phyloP scores from a whole-genome alignment of 2,888 invertebrate species.

The Drosophila hawaiiensis region DNA sequence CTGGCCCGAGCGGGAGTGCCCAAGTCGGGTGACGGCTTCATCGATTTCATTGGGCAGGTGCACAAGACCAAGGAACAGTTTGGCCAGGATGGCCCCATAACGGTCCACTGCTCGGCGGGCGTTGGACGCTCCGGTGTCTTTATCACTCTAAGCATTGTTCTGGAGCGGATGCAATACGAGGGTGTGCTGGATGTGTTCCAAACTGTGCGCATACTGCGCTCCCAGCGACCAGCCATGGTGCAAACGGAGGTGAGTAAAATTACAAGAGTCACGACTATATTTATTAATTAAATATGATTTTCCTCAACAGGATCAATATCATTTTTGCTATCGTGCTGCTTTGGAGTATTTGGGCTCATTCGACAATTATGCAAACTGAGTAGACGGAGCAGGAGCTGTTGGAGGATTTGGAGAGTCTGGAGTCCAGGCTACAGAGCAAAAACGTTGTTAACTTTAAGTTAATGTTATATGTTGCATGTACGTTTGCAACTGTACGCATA shows the following conservation, averaged over 20 bases:
- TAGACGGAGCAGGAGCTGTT: background rate
- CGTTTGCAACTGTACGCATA: constrained; percentile 66
- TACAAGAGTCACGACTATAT: too few species aligned
- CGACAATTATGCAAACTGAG: constrained; percentile 96
- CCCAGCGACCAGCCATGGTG: constrained; percentile 99
- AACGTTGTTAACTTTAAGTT: constrained; percentile 49
- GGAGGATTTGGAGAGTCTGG: constrained; percentile 5
- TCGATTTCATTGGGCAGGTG: constrained; percentile 99
- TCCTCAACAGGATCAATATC: constrained; percentile 95
- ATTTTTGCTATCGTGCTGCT: constrained; percentile 99
- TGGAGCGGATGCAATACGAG: constrained; percentile 99
- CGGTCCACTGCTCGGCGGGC: constrained; percentile 99
- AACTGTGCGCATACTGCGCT: constrained; percentile 98
- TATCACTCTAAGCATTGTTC: constrained; percentile 97
- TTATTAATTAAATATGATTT: background rate
- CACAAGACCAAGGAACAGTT: constrained; percentile 99
- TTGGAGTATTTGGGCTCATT: constrained; percentile 99
- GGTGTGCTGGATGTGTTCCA: constrained; percentile 99
- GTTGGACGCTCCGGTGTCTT: constrained; percentile 99
- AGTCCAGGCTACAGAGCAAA: constrained; percentile 47
- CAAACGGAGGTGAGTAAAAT: constrained; percentile 96
- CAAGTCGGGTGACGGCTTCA: constrained; percentile 99
- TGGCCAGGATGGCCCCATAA: constrained; percentile 99
- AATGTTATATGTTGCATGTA: constrained; percentile 43
- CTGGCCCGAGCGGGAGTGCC: constrained; percentile 99